Conservation (phyloP, 2,797 vertebrate genomes). For the Microtus obscurus region DNA sequence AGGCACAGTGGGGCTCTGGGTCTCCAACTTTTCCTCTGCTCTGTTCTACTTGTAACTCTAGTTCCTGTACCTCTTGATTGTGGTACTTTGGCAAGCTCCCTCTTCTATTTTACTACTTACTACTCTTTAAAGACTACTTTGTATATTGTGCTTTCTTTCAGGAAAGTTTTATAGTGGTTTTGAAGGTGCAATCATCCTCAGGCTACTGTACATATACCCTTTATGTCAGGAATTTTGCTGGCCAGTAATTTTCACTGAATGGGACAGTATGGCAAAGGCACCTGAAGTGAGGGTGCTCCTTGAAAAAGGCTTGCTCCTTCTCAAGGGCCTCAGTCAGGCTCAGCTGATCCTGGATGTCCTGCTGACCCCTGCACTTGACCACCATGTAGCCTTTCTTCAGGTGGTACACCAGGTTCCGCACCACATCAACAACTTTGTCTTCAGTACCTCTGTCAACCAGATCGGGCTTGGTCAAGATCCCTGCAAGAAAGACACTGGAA, state of each 20-base stretch:
- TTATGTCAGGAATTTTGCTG: neutral
- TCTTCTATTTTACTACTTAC: neutral
- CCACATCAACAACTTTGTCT: conserved; percentile 87
- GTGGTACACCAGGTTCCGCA: conserved; percentile 89
- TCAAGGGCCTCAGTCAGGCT: conserved; percentile 88
- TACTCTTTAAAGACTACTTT: neutral
- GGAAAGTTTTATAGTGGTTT: fast-evolving
- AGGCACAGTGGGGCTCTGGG: neutral
- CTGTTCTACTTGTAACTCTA: neutral
- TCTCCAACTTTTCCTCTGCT: neutral
- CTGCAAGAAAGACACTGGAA: conserved; percentile 80
- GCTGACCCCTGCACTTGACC: conserved; percentile 93
- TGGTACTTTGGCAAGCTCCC: neutral
- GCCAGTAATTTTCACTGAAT: fast-evolving
- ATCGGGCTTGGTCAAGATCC: conserved; percentile 95
- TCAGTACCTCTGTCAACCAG: conserved; percentile 94
- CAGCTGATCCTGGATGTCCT: conserved; percentile 90
- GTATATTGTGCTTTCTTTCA: neutral
- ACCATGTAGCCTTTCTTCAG: conserved; percentile 96
- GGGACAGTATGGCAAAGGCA: conserved; percentile 46
- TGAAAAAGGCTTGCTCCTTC: conserved; percentile 91
- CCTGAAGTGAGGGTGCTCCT: conserved; percentile 89
- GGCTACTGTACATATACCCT: too few relatives aligned
- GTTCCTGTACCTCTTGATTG: neutral
- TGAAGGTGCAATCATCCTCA: too few relatives aligned